Conservation (phyloP, 2,113 vertebrate species). For the Laticauda laticaudata region DNA sequence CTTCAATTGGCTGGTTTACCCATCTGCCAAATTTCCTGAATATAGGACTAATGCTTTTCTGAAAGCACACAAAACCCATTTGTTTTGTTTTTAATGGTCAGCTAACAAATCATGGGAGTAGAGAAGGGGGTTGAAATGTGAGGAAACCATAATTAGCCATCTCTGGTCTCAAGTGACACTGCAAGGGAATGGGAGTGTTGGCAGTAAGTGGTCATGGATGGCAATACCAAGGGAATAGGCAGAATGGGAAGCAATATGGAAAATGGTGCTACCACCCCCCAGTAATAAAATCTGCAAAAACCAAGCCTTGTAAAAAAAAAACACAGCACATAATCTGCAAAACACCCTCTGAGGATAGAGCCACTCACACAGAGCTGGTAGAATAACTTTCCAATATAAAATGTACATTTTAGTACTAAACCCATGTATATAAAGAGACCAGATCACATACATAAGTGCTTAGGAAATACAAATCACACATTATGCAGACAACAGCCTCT, state of each 20-base stretch:
- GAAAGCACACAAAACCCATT: not conserved
- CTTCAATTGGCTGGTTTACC: not conserved
- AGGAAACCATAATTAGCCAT: not conserved
- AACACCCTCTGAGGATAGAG: not conserved
- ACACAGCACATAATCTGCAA: not conserved
- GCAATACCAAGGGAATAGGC: not conserved
- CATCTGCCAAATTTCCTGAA: not conserved
- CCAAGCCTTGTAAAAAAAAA: not conserved
- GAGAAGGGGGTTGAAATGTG: not conserved
- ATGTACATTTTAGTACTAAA: not conserved
- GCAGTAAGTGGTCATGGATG: not conserved
- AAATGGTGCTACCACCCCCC: not conserved
- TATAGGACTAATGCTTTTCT: not conserved
- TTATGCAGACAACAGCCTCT: not conserved
- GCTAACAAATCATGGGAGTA: not conserved
- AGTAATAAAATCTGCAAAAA: not conserved
- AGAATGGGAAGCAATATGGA: not conserved
- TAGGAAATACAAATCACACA: not conserved
- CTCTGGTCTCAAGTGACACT: not conserved
- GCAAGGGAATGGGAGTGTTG: not conserved
- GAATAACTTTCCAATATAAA: not conserved
- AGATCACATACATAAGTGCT: not conserved
- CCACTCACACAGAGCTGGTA: not conserved
- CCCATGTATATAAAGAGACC: not conserved
- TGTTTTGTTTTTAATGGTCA: not conserved